Percentiles rank a stretch among this genome's conserved stretches.
These are phyloP conservation scores for Lithophane semibrunnea DNA, from an alignment of 2,888 invertebrate genomes.

Conservation along the genomic window DNA sequence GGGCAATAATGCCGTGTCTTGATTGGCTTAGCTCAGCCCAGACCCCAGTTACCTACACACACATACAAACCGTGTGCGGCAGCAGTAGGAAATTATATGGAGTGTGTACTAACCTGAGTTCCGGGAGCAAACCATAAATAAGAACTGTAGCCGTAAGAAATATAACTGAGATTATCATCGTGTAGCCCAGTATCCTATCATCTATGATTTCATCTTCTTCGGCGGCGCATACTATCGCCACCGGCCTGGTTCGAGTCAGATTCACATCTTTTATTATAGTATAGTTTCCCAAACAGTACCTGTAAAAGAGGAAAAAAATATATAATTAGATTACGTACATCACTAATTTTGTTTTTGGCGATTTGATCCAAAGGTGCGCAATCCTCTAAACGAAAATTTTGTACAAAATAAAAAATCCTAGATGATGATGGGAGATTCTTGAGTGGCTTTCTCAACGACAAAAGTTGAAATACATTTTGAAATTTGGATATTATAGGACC, in stretches of 20 bases:
- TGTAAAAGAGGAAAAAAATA: conserved; percentile 61
- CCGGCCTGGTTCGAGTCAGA: conserved; percentile 46
- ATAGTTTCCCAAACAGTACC: conserved; percentile 76
- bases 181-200: conserved; percentile 75
- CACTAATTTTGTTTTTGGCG: background rate
- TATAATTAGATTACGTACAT: background rate
- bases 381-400: too few relatives aligned
- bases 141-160: conserved; percentile 78
- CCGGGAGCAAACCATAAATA: conserved; percentile 77
- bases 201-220: conserved; percentile 68
- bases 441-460: background rate
- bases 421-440: too few relatives aligned
- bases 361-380: background rate
- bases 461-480: background rate
- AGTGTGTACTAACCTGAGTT: conserved; percentile 75
- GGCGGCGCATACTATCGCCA: conserved; percentile 69
- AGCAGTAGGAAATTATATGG: background rate
- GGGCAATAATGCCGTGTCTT: too few relatives aligned
- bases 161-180: conserved; percentile 79
- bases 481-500: background rate
- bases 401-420: too few relatives aligned
- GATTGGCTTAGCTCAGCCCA: too few relatives aligned
- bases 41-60: too few relatives aligned
- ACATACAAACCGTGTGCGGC: background rate
- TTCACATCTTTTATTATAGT: conserved; percentile 65